A percentile compares a stretch with the other conserved stretches of the same genome.
Evolutionary conservation across 2,113 vertebrate species (phyloP).

Genomic region (Microtus ochrogaster): DNA sequence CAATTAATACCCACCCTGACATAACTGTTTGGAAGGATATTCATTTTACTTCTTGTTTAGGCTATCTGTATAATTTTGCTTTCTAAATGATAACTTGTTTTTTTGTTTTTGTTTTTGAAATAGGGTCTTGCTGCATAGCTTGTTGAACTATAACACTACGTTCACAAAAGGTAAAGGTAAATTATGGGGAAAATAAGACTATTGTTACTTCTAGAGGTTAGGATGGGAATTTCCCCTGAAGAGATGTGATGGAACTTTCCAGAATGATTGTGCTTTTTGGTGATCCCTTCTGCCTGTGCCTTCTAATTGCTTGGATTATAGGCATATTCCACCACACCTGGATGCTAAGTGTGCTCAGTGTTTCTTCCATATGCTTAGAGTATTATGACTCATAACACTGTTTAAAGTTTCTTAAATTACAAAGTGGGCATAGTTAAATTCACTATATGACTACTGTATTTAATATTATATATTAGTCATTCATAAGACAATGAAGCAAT

Average conservation of each 20-base stretch:
- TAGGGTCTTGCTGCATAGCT: background rate
- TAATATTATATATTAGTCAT: background rate
- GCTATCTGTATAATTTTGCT: background rate
- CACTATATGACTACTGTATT: background rate
- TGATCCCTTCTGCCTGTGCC: background rate
- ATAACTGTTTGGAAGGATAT: constrained; percentile 15
- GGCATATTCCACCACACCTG: background rate
- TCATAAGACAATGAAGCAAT: background rate
- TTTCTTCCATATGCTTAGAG: background rate
- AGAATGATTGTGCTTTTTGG: background rate
- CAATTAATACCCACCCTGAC: background rate
- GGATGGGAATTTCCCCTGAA: background rate
- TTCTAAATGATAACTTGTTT: background rate
- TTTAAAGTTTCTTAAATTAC: constrained; percentile 20
- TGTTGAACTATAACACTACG: background rate
- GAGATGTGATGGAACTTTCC: background rate
- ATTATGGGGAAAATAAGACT: background rate
- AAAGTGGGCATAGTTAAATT: constrained; percentile 32
- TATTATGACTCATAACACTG: background rate
- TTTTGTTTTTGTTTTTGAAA: background rate
- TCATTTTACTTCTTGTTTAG: constrained; percentile 29
- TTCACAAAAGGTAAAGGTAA: background rate
- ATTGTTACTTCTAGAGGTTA: background rate
- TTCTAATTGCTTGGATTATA: background rate
- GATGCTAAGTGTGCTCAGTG: constrained; percentile 18